A percentile compares a stretch with the other conserved stretches of the same genome.
Conservation (phyloP, 2,113 vertebrate genomes). For the Larimichthys crocea region DNA sequence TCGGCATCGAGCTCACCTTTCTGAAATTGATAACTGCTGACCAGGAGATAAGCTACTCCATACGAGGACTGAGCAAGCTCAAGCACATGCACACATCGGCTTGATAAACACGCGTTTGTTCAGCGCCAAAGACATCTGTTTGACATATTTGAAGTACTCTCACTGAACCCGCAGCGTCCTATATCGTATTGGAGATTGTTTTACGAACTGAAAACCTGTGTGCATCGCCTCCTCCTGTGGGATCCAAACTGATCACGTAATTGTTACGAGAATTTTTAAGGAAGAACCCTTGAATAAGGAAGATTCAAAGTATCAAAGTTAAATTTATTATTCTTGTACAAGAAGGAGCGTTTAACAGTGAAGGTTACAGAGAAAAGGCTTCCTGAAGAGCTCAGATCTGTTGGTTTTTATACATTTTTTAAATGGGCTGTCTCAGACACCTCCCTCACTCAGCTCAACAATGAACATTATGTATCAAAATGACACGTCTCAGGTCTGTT, state of each 20-base stretch:
- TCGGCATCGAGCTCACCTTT: slow-evolving; percentile 26
- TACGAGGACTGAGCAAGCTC: neutral
- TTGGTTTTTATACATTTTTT: too few species aligned
- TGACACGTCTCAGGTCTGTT: too few species aligned
- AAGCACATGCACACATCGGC: neutral
- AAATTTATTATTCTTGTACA: too few species aligned
- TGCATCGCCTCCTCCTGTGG: neutral
- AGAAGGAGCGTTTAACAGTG: too few species aligned
- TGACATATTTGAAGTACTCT: neutral
- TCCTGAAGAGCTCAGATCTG: too few species aligned
- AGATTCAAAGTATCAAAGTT: too few species aligned
- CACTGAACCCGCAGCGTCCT: neutral
- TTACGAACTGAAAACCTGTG: neutral
- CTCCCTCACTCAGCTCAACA: too few species aligned
- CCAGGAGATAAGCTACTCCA: slow-evolving; percentile 2
- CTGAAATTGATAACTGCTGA: slow-evolving; percentile 29
- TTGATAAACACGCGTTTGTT: neutral
- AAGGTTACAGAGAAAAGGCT: too few species aligned
- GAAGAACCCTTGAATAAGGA: too few species aligned
- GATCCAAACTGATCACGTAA: neutral
- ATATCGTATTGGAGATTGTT: neutral
- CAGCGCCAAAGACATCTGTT: neutral
- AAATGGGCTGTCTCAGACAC: too few species aligned
- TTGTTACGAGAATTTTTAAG: too few species aligned
- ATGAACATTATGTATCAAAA: too few species aligned